Conservation (phyloP, 2,113 vertebrate species). For the Ariopsis seemanni region DNA sequence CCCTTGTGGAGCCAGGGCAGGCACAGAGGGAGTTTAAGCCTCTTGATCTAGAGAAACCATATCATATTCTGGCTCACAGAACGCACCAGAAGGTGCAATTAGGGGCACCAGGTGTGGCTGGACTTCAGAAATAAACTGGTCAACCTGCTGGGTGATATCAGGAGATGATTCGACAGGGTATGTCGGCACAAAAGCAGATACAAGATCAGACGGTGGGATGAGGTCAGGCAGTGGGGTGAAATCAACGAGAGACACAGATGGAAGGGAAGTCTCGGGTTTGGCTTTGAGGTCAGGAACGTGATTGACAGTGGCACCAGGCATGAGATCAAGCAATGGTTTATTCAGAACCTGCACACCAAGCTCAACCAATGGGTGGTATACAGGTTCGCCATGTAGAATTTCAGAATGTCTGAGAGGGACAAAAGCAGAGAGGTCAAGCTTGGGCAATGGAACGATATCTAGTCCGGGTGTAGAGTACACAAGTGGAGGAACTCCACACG, state of each 20-base stretch:
- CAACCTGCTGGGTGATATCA: constrained; percentile 12
- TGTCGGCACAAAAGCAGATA: not conserved
- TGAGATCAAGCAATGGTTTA: not conserved
- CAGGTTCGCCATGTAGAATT: not conserved
- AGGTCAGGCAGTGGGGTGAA: not conserved
- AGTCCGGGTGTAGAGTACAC: not conserved
- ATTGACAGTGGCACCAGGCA: not conserved
- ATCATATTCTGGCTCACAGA: not conserved
- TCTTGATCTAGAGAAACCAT: too few species aligned
- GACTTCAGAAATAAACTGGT: not conserved
- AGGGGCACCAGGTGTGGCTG: not conserved
- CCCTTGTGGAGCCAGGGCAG: constrained; percentile 2
- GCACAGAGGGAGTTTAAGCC: not conserved
- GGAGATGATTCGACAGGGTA: not conserved
- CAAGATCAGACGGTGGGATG: not conserved
- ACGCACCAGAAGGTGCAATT: not conserved
- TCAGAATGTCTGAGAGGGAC: not conserved
- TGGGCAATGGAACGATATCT: not conserved
- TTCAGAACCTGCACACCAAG: not conserved
- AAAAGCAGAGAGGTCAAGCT: not conserved
- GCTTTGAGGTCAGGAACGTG: not conserved
- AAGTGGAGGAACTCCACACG: constrained; percentile 34
- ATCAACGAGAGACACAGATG: not conserved
- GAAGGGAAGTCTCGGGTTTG: not conserved
- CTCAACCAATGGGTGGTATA: not conserved